A percentile compares a stretch with the other conserved stretches of the same genome.
These are phyloP conservation scores for Cinclus mexicanus DNA, from an alignment of 2,113 vertebrate species.

Conservation along the genomic window DNA sequence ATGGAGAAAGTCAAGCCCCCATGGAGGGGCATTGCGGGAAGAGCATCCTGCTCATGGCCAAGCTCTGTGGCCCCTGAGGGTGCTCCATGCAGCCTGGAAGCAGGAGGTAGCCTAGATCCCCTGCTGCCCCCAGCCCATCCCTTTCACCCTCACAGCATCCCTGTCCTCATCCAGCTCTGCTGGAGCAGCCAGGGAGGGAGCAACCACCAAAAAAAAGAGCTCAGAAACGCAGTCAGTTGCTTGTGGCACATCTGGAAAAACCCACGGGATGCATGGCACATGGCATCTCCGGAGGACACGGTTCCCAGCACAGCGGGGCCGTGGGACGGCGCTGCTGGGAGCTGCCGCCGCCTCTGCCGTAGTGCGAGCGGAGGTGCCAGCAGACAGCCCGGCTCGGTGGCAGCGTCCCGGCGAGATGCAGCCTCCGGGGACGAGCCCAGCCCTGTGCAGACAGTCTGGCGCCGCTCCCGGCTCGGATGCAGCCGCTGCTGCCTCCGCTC, in stretches of 20 bases:
- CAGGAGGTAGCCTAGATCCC: not conserved
- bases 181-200: not conserved
- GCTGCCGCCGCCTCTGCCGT: not conserved
- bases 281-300: accelerated
- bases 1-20: not conserved
- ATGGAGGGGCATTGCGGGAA: accelerated
- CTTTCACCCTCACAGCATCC: not conserved
- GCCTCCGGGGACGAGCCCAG: not conserved
- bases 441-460: slow-evolving; percentile 42
- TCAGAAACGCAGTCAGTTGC: accelerated
- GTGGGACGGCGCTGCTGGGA: not conserved
- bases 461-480: not conserved
- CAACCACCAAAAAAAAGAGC: not conserved
- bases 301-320: not conserved
- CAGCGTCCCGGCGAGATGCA: not conserved
- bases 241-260: accelerated
- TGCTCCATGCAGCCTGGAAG: not conserved
- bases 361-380: not conserved
- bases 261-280: accelerated
- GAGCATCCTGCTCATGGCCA: no score
- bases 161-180: not conserved
- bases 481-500: not conserved
- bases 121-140: not conserved
- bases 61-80: accelerated
- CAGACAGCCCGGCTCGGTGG: not conserved